Conservation (phyloP, 2,113 vertebrate species). For the Crotophaga sulcirostris region DNA sequence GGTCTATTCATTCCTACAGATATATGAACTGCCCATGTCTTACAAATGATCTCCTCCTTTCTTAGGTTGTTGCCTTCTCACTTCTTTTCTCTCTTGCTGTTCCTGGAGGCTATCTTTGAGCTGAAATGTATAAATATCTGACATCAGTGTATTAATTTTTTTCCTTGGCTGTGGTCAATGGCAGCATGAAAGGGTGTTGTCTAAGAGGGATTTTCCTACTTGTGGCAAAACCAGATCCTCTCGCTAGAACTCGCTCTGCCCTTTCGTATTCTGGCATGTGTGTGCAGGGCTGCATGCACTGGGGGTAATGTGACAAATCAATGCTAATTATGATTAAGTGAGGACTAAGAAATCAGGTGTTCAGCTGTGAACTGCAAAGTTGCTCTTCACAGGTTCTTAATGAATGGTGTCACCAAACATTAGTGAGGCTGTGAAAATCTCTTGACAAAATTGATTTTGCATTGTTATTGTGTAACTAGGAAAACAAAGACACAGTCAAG, state of each 20-base stretch:
- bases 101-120: neutral
- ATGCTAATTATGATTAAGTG: neutral
- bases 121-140: neutral
- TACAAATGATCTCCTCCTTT: conserved; percentile 14
- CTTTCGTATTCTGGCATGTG: neutral
- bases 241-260: neutral
- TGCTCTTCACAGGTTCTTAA: neutral
- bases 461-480: neutral
- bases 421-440: neutral
- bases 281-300: neutral
- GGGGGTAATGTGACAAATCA: neutral
- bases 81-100: conserved; percentile 15
- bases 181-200: neutral
- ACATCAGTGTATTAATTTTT: neutral
- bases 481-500: conserved; percentile 15
- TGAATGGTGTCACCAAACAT: neutral
- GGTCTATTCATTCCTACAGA: conserved; percentile 17
- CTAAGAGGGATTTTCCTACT: neutral
- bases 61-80: conserved; percentile 7
- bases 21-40: conserved; percentile 2
- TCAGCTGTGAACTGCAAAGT: neutral
- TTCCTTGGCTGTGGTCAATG: neutral
- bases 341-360: neutral
- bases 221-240: neutral
- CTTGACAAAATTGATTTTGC: neutral